These are phyloP conservation scores for Aphyosemion australe DNA, from an alignment of 2,113 vertebrate species.

Conservation along the genomic window DNA sequence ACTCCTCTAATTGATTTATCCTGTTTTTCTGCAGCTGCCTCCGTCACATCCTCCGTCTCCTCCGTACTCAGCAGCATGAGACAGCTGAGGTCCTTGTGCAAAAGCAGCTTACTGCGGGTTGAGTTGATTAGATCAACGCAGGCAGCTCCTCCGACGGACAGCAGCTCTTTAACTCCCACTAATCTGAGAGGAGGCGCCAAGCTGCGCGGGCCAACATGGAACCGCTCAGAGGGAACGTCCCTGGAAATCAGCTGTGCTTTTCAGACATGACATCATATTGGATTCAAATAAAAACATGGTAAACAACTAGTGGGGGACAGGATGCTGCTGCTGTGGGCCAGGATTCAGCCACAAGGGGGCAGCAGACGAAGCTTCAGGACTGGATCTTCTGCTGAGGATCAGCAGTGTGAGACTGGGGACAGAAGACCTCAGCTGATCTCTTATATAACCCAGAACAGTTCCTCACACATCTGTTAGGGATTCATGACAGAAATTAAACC, in stretches of 20 bases:
- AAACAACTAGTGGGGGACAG: constrained; percentile 26
- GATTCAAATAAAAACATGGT: constrained; percentile 9
- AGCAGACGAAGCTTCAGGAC: constrained; percentile 31
- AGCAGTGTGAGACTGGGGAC: constrained; percentile 22
- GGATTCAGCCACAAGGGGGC: constrained; percentile 52
- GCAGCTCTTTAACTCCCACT: constrained; percentile 68
- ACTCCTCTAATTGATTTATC: constrained; percentile 63
- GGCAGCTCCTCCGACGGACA: constrained; percentile 60
- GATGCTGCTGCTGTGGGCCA: no score
- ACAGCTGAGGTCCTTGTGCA: constrained; percentile 52
- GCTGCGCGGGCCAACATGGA: constrained; percentile 7
- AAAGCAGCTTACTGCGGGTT: constrained; percentile 72
- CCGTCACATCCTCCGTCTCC: constrained; percentile 14
- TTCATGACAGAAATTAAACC: constrained; percentile 35
- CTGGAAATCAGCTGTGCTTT: constrained; percentile 22
- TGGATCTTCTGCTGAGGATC: constrained; percentile 4
- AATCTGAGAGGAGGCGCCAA: constrained; percentile 58
- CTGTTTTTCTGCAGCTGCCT: constrained; percentile 31
- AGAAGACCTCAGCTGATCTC: constrained; percentile 59
- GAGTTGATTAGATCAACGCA: constrained; percentile 77
- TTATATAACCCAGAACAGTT: constrained; percentile 44
- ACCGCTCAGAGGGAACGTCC: constrained; percentile 23
- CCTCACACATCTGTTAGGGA: constrained; percentile 54
- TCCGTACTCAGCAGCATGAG: constrained; percentile 30
- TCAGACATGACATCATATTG: constrained; percentile 35